Percentiles rank a stretch among this genome's conserved stretches.
phyloP scores from a whole-genome alignment of 2,888 invertebrate genomes.

The Acutogordius australiensis region DNA sequence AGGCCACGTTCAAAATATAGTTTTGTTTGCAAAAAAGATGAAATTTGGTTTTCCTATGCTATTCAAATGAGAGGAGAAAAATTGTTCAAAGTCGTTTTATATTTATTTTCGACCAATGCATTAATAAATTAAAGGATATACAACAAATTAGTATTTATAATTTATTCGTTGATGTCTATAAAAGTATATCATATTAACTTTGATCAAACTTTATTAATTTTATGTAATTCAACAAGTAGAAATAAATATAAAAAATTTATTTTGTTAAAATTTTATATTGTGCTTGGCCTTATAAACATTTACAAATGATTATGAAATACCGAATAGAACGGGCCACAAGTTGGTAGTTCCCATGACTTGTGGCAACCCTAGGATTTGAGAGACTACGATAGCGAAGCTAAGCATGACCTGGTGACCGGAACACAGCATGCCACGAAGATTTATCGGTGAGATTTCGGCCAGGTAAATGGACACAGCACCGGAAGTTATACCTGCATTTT shows the following conservation, averaged over 20 bases:
- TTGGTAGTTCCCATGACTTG: conserved; percentile 37
- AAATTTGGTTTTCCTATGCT: too few species aligned
- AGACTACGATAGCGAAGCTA: conserved; percentile 50
- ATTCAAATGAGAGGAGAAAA: too few species aligned
- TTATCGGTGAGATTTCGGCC: conserved; percentile 52
- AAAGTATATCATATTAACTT: too few species aligned
- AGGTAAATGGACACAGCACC: conserved; percentile 60
- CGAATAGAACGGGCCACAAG: conserved; percentile 42
- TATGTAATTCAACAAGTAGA: too few species aligned
- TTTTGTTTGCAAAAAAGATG: too few species aligned
- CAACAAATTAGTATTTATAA: too few species aligned
- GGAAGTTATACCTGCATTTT: conserved; percentile 41
- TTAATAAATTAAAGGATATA: too few species aligned
- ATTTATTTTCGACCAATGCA: too few species aligned
- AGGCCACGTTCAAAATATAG: too few species aligned
- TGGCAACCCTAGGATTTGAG: conserved; percentile 40
- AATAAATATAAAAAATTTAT: not conserved
- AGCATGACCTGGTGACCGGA: conserved; percentile 61
- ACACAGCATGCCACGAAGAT: conserved; percentile 50
- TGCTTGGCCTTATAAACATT: not conserved
- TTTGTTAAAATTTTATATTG: not conserved
- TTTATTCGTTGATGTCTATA: too few species aligned
- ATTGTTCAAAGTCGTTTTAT: too few species aligned
- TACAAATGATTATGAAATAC: conserved; percentile 17
- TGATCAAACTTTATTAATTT: too few species aligned